Evolutionary conservation across 2,888 invertebrate genomes (phyloP), one percentile per base, ranked within the genome.

Genomic region (Anagyrus pseudococci): DNA sequence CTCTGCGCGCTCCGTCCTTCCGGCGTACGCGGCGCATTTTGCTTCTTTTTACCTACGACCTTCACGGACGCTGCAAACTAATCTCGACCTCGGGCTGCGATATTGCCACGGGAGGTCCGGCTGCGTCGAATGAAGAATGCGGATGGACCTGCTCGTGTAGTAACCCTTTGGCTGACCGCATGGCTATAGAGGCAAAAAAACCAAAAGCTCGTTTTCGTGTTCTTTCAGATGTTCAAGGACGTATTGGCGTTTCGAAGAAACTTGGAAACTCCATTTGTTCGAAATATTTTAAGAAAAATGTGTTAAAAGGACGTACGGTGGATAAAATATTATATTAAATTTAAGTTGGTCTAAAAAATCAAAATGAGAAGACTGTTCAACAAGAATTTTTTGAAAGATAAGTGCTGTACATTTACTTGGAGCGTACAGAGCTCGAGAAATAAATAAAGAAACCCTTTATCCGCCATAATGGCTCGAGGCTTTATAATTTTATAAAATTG

Each of bases 111-210:
- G 48, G 60, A 20, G 41, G 37, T 7, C 44, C 43, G 22, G 17
- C 17, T 19, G 10, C 25, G 25, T 29, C 29, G 29, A 29, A 25
- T 4, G n/a, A 62, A 50, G 43, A 55, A 49, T 56, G 26, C 29
- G 4, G 13, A n/a, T 8, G 25, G 56, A 61, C 60, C 60, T 57
- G 64, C 57, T 43, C 20, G 33, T 15, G 33, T 50, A 19, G 17
- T 60, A 64, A 64, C 64, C 64, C 64, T 64, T 64, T 58, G 53
- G 60, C 54, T 61, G 13, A 64, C 64, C 64, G 60, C 60, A 64
- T 26, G 19, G 41, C n/a, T n/a, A n/a, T n/a, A n/a, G n/a, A n/a
- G n/a, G n/a, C n/a, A n/a, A n/a, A n/a, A n/a, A n/a, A n/a, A n/a
- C n/a, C n/a, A 20, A 7, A 25, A 17, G 23, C 4, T 4, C 26